Evolutionary conservation across 2,797 vertebrate genomes (phyloP).

Genomic region (Rhinella marina): DNA sequence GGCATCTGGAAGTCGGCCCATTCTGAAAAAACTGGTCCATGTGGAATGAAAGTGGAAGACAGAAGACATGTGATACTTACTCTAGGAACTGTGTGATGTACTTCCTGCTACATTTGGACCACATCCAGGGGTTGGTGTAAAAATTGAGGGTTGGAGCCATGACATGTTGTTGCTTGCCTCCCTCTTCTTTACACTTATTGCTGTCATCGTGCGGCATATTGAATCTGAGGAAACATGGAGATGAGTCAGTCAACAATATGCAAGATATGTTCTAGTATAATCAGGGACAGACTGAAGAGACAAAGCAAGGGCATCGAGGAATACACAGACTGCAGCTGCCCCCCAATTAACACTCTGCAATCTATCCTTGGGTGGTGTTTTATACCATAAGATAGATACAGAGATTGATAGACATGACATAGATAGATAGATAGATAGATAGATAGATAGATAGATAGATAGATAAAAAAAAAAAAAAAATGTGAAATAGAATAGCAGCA

Average conservation of each 20-base stretch:
- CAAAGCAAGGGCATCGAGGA: not conserved
- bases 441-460: not conserved
- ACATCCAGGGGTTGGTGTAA: conserved; percentile 99
- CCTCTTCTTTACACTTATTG: conserved; percentile 96
- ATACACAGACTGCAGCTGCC: too few relatives aligned
- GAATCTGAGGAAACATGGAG: conserved; percentile 77
- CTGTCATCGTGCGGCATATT: conserved; percentile 99
- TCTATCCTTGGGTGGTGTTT: too few relatives aligned
- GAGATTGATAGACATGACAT: not conserved
- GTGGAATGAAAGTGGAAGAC: not conserved
- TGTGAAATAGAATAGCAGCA: too few relatives aligned
- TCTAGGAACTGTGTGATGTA: conserved; percentile 99
- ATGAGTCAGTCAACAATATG: conserved; percentile 1
- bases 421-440: not conserved
- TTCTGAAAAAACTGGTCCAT: not conserved
- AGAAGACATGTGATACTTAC: conserved; percentile 80
- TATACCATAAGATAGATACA: not conserved
- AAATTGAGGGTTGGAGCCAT: conserved; percentile 97
- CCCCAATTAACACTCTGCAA: too few relatives aligned
- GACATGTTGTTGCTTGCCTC: conserved; percentile 93
- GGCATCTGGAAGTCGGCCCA: not conserved
- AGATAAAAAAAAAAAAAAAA: not conserved
- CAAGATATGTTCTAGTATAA: not conserved
- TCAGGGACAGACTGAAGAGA: not conserved
- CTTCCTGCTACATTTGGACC: conserved; percentile 98